Conservation (phyloP, 2,888 invertebrate species). For the Eueremaeus valkanovi region DNA sequence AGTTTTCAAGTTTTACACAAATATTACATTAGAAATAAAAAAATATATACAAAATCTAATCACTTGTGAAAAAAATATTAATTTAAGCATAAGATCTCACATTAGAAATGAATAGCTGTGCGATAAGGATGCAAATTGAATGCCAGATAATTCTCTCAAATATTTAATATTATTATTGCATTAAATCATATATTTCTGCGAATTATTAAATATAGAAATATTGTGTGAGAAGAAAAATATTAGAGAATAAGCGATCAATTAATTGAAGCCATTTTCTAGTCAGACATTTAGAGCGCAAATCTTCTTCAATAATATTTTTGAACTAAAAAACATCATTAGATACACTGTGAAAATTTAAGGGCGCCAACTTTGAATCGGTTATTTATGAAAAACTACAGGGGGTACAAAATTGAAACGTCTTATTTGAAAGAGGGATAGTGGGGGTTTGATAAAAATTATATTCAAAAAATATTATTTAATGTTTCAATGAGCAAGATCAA, state of each 20-base stretch:
- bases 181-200: background rate
- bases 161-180: background rate
- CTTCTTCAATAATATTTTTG: background rate
- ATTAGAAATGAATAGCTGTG: background rate
- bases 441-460: too few relatives aligned
- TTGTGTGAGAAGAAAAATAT: background rate
- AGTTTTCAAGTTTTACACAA: background rate
- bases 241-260: slow-evolving; percentile 2
- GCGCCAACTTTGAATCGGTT: too few relatives aligned
- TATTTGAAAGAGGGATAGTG: too few relatives aligned
- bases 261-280: background rate
- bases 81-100: background rate
- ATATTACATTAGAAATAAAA: background rate
- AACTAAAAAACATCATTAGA: background rate
- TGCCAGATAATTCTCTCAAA: background rate
- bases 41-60: too few relatives aligned
- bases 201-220: too few relatives aligned
- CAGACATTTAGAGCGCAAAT: background rate
- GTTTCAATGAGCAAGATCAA: too few relatives aligned
- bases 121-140: background rate
- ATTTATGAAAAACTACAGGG: too few relatives aligned
- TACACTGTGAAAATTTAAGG: too few relatives aligned
- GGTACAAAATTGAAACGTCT: too few relatives aligned
- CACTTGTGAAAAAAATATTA: background rate
- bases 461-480: too few relatives aligned